Evolutionary conservation across 1,140 invertebrate species (phyloP), one percentile per base, ranked within the genome.

Genomic region (Tetragonula clypearis): DNA sequence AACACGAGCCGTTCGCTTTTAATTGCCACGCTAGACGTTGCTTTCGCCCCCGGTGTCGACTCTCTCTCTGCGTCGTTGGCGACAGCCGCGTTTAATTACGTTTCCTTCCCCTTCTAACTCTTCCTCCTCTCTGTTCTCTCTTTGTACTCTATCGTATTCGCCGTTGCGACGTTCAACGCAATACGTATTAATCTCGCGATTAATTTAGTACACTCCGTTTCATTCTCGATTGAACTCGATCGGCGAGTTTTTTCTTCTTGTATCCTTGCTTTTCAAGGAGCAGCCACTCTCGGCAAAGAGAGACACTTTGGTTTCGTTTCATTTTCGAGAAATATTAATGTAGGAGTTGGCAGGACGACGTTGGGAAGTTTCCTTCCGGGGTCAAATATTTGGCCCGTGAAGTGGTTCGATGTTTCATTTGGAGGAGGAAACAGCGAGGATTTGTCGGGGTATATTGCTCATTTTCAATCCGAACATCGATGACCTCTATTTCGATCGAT

Each of bases 1-100:
- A 92, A 93, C 92, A 91, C 86, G 90, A 89, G 84, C 88, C 89
- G 87, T 91, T 92, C 87, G 88, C 89, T 93, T 92, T 89, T 93
- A 93, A 93, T 93, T 93, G 91, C 91, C 83, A 77, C 72, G 86
- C 88, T 91, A 93, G 92, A 93, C 92, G 87, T 66, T 79, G 85
- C 84, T 41, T 86, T 86, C 75, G 86, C 53, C 8, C 41, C 41
- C 72, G 53, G 53, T 65, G 56, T 41, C 21, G 26, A 35, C 30
- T 26, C 56, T 58, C 55, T 56, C 14, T 72, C 85, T 60, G 53
- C 19, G 55, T 35, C 26, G 30, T 58, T 65, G 60, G 23, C 73
- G 74, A 49, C 74, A 69, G 65, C 23, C 75, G 30, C 53, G 74
- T 84, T 84, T 79, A 84, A 84, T 84, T 84, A 84, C 58, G 35